Conservation (phyloP, 2,888 invertebrate species). For the Hemicrepidius hirtus region DNA sequence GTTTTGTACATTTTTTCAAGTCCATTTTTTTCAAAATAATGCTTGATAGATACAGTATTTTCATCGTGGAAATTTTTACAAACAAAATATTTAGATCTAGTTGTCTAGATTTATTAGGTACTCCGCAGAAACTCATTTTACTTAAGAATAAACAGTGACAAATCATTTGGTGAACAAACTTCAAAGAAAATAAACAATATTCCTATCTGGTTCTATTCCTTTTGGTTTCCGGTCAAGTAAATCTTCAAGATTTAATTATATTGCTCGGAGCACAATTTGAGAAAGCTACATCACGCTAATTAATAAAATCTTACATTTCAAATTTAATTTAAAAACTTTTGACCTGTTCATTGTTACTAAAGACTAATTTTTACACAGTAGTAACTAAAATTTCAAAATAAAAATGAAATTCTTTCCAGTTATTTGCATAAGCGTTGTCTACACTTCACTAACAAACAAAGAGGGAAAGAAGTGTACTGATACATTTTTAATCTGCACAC, state of each 20-base stretch:
- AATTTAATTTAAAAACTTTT: slow-evolving; percentile 1
- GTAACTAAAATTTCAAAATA: no score
- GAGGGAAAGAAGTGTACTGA: no score
- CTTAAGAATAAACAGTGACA: slow-evolving; percentile 22
- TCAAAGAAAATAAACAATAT: slow-evolving; percentile 25
- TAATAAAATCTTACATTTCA: not conserved
- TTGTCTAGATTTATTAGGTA: no score
- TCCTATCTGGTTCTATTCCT: not conserved
- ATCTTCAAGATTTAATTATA: slow-evolving; percentile 18
- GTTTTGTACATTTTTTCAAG: no score
- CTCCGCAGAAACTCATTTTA: not conserved
- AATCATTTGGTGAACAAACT: slow-evolving; percentile 17
- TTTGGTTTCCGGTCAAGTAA: slow-evolving; percentile 33
- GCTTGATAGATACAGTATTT: no score
- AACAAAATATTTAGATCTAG: no score
- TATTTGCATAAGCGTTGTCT: no score
- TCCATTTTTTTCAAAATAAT: no score
- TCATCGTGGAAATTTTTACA: no score
- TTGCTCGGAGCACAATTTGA: not conserved
- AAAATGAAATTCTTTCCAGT: no score
- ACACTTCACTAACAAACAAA: no score
- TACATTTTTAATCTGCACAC: no score
- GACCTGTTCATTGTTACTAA: slow-evolving; percentile 1
- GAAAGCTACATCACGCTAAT: not conserved
- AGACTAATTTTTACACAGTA: not conserved